Conservation (phyloP, 2,797 vertebrate species). For the Bradypodion ventrale region DNA sequence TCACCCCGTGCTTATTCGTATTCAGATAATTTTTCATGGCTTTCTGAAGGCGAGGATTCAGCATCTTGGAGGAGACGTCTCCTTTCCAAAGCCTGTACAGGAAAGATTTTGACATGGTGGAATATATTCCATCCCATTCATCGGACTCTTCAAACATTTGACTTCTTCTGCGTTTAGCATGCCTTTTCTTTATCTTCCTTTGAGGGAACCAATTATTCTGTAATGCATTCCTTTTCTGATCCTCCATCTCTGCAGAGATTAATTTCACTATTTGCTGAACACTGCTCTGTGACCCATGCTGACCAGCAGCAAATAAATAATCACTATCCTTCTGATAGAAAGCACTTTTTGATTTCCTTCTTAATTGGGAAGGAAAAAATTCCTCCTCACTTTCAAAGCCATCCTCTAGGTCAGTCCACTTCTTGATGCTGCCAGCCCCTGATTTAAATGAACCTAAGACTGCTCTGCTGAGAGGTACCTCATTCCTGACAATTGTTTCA, state of each 20-base stretch:
- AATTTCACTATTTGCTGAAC: constrained; percentile 69
- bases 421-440: constrained; percentile 65
- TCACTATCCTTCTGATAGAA: constrained; percentile 64
- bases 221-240: constrained; percentile 57
- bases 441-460: constrained; percentile 62
- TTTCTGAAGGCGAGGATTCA: constrained; percentile 91
- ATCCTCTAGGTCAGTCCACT: constrained; percentile 72
- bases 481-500: constrained; percentile 59
- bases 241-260: constrained; percentile 41
- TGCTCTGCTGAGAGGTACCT: constrained; percentile 61
- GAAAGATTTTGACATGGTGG: constrained; percentile 86
- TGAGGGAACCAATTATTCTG: constrained; percentile 53
- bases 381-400: constrained; percentile 71
- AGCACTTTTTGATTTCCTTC: constrained; percentile 72
- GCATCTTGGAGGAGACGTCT: constrained; percentile 85
- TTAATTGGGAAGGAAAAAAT: constrained; percentile 68
- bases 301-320: constrained; percentile 75
- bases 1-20: constrained; percentile 91
- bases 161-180: constrained; percentile 51
- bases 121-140: constrained; percentile 82
- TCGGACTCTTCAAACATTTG: constrained; percentile 69
- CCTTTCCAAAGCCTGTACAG: constrained; percentile 90
- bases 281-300: constrained; percentile 55
- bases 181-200: constrained; percentile 62
- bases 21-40: constrained; percentile 90